Evolutionary conservation across 2,888 invertebrate species (phyloP), one percentile per base, ranked within the genome.

Genomic region (Parnassius glacialis): DNA sequence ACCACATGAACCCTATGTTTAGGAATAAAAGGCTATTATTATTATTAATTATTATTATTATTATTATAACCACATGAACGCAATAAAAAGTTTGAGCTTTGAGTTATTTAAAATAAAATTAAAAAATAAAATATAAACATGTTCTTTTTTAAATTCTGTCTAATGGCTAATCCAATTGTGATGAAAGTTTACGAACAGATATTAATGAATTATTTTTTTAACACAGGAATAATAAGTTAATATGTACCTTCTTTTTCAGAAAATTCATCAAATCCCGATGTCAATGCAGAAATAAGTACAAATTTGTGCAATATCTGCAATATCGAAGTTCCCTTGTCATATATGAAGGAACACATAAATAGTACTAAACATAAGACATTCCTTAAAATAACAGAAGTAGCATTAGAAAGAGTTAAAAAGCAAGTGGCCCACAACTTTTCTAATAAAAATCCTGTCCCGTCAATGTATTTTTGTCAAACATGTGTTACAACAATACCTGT

Each of bases 301-400:
- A 47, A 3, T n/a, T 42, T 52, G 10, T 62, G 62, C 54, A 34
- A 58, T 16, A 7, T 62, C 9, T 62, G 62, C n/a, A 62, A 62
- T 47, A 12, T 62, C 25, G 16, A 62, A 50, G 57, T 62, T 5
- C 62, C 62, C 12, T 3, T 11, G 2, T 44, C 50, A 9, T 58
- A 54, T 12, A 62, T 58, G 20, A 44, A 10, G 9, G 42, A 43
- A 10, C 62, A 62, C 10, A 12, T 51, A 10, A 25, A 54, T 1
- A 62, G 62, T 51, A 13, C 44, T 2, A 62, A 62, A 50, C 62
- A 62, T 13, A 34, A 47, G 34, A 54, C 50, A 13, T 41, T 47
- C 47, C 7, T 43, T 3, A 62, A 58, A 16, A 62, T 62, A 51
- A 13, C 62, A 0, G 51, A 62, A 41, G 47, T 55, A 3, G 51